phyloP scores from a whole-genome alignment of 2,113 vertebrate genomes.

The Caranx melampygus region DNA sequence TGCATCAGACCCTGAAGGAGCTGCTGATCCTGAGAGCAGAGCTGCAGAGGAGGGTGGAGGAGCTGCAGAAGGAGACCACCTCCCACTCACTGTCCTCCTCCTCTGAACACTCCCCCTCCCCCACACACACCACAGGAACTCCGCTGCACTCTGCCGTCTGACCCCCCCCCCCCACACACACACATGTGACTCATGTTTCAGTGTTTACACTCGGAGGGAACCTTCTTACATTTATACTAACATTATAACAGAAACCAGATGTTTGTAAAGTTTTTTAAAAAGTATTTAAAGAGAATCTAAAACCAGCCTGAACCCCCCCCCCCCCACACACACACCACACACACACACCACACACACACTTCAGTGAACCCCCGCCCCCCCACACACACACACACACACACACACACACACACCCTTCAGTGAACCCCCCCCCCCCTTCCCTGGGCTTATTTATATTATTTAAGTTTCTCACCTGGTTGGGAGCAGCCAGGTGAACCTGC shows the following conservation, averaged over 20 bases:
- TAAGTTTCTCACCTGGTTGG: neutral
- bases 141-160: constrained; percentile 90
- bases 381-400: no score
- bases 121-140: constrained; percentile 83
- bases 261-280: neutral
- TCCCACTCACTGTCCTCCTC: constrained; percentile 87
- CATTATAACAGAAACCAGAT: no score
- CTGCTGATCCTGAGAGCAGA: constrained; percentile 88
- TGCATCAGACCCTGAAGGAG: constrained; percentile 94
- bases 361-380: no score
- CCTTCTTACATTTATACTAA: constrained; percentile 15
- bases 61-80: constrained; percentile 88
- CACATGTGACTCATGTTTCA: neutral
- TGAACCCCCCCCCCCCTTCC: neutral
- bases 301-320: neutral
- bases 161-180: constrained; percentile 39
- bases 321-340: no score
- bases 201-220: constrained; percentile 15
- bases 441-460: constrained; percentile 36
- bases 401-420: no score
- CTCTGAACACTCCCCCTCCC: constrained; percentile 88
- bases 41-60: constrained; percentile 94
- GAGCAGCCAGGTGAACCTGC: neutral
- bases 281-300: constrained; percentile 23
- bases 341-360: no score